Percentiles rank a stretch among this genome's conserved stretches.
Conservation (phyloP, 2,888 invertebrate genomes). For the Lapara coniferarum region DNA sequence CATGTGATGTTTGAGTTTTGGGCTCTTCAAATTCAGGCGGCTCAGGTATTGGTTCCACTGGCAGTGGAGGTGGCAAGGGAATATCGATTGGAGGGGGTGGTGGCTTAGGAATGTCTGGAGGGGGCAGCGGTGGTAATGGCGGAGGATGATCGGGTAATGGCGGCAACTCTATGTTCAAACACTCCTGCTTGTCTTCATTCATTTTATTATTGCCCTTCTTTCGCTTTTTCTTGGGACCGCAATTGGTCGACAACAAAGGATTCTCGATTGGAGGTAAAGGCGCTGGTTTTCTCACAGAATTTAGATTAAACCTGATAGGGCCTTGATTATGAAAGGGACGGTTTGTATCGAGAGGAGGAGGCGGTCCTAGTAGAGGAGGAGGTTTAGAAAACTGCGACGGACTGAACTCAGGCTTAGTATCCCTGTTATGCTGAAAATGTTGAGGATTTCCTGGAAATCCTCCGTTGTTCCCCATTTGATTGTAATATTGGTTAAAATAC, state of each 20-base stretch:
- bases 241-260: conserved; percentile 69
- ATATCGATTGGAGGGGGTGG: conserved; percentile 62
- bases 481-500: conserved; percentile 78
- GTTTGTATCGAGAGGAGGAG: conserved; percentile 66
- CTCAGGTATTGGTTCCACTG: conserved; percentile 70
- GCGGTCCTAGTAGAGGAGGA: conserved; percentile 73
- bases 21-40: conserved; percentile 56
- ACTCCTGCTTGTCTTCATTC: conserved; percentile 66
- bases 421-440: conserved; percentile 66
- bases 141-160: conserved; percentile 84
- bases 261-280: conserved; percentile 71
- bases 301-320: conserved; percentile 78
- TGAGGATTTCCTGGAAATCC: conserved; percentile 53
- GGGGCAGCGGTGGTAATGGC: conserved; percentile 79
- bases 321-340: conserved; percentile 74
- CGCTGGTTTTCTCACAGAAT: conserved; percentile 67
- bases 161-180: conserved; percentile 59
- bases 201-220: conserved; percentile 87
- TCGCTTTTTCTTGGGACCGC: conserved; percentile 88
- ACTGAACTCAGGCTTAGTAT: conserved; percentile 55
- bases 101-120: conserved; percentile 70
- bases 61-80: conserved; percentile 74
- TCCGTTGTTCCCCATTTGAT: conserved; percentile 67
- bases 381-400: conserved; percentile 66
- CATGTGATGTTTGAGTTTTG: conserved; percentile 23